Conservation (phyloP, 2,888 invertebrate species). For the Diarsia rubi region DNA sequence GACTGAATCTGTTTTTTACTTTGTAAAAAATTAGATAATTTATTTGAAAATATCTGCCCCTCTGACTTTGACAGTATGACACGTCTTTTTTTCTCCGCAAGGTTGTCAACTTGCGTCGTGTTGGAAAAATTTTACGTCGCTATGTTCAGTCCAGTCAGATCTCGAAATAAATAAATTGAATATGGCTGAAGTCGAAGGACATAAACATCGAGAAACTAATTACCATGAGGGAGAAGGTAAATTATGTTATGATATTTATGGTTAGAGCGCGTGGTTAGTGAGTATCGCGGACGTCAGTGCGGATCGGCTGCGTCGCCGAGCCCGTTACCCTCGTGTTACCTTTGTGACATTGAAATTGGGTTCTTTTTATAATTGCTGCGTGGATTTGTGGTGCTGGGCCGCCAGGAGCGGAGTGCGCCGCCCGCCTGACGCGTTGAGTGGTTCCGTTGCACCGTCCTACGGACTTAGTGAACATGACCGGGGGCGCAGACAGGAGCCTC, state of each 20-base stretch:
- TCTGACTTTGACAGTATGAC: constrained; percentile 80
- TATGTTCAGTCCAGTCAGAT: constrained; percentile 89
- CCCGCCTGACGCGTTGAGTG: constrained; percentile 78
- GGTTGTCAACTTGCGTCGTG: constrained; percentile 87
- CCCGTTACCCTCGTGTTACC: constrained; percentile 87
- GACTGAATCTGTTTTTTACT: constrained; percentile 17
- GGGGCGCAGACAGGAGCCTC: constrained; percentile 84
- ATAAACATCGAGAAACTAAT: constrained; percentile 88
- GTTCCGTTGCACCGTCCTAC: constrained; percentile 71
- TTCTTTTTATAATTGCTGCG: constrained; percentile 91
- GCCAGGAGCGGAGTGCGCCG: constrained; percentile 81
- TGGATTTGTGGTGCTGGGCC: constrained; percentile 87
- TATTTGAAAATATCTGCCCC: constrained; percentile 25
- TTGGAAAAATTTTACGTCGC: constrained; percentile 89
- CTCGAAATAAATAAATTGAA: constrained; percentile 89
- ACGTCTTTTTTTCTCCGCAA: constrained; percentile 79
- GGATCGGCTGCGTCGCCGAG: constrained; percentile 78
- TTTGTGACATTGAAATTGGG: constrained; percentile 90
- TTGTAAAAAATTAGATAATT: constrained; percentile 27
- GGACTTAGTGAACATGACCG: constrained; percentile 83
- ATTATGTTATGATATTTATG: constrained; percentile 87
- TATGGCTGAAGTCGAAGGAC: constrained; percentile 90
- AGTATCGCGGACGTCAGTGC: constrained; percentile 78
- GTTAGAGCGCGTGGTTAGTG: constrained; percentile 83
- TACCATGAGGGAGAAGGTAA: constrained; percentile 90